These are phyloP conservation scores for Polydesmus complanatus DNA, from an alignment of 2,888 invertebrate genomes.

Conservation along the genomic window DNA sequence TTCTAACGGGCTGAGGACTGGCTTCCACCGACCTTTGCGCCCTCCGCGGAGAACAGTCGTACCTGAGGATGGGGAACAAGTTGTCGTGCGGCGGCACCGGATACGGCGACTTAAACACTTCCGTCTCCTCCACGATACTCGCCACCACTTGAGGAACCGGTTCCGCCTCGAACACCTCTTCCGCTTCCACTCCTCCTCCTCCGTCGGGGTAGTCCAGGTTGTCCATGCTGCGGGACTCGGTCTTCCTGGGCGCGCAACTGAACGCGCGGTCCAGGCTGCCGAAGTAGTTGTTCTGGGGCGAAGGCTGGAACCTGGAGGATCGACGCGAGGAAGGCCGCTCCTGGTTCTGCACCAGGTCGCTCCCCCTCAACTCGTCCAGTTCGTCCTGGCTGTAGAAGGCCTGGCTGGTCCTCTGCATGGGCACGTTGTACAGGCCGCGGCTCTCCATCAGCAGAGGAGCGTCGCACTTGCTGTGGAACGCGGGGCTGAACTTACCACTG, in stretches of 20 bases:
- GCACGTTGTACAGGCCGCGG: slow-evolving; percentile 31
- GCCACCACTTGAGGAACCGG: background rate
- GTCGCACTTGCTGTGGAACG: slow-evolving; percentile 20
- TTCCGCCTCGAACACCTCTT: background rate
- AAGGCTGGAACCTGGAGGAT: slow-evolving; percentile 22
- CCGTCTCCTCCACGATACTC: background rate
- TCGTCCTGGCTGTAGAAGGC: slow-evolving; percentile 28
- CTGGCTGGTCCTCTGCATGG: slow-evolving; percentile 31
- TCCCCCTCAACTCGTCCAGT: slow-evolving; percentile 22
- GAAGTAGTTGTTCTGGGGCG: slow-evolving; percentile 23
- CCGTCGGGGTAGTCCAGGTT: slow-evolving; percentile 20
- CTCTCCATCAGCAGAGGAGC: slow-evolving; percentile 15
- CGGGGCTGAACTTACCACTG: slow-evolving; percentile 20
- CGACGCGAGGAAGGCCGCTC: slow-evolving; percentile 27
- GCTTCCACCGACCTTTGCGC: background rate
- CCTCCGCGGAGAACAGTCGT: background rate
- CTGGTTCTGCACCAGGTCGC: background rate
- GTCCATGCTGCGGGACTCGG: slow-evolving; percentile 20
- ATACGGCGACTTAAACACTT: background rate
- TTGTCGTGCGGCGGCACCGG: background rate
- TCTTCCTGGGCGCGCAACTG: background rate
- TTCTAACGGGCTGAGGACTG: background rate
- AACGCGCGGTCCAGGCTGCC: slow-evolving; percentile 28
- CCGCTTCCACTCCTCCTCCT: no score
- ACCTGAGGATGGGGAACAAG: background rate